These are phyloP conservation scores for Bryconaethiops microstoma DNA, from an alignment of 2,797 vertebrate species.

Conservation along the genomic window DNA sequence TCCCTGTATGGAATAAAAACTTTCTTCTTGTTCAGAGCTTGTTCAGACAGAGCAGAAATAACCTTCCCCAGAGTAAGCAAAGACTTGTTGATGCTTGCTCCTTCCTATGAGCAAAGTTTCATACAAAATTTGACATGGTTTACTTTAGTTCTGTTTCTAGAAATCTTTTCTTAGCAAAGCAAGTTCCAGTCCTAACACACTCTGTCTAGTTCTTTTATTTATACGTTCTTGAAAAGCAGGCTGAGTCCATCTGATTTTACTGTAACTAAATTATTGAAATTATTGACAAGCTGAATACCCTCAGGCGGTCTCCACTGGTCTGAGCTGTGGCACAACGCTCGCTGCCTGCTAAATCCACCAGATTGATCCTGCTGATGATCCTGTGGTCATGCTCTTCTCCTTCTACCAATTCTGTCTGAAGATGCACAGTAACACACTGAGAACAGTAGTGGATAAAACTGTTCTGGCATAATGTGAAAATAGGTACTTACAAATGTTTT, in stretches of 20 bases:
- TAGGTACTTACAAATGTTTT: not conserved
- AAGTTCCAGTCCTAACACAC: not conserved
- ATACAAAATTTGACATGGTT: too few relatives aligned
- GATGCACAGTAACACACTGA: not conserved
- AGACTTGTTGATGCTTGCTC: constrained; percentile 96
- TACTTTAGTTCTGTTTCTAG: not conserved
- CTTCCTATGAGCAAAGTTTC: constrained; percentile 81
- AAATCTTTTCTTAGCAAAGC: not conserved
- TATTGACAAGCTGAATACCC: constrained; percentile 73
- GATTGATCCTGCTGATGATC: constrained; percentile 90
- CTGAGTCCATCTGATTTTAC: not conserved
- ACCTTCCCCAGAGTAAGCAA: constrained; percentile 94
- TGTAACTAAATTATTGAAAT: not conserved
- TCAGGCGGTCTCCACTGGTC: constrained; percentile 87
- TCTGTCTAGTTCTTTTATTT: not conserved
- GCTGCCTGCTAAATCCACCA: constrained; percentile 94
- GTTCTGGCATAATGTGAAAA: not conserved
- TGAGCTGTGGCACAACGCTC: constrained; percentile 86
- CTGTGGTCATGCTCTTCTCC: constrained; percentile 89
- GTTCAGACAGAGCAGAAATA: constrained; percentile 92
- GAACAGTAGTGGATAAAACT: not conserved
- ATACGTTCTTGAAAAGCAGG: not conserved
- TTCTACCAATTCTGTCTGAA: constrained; percentile 87
- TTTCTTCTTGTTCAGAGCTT: constrained; percentile 80
- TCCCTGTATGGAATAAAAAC: constrained; percentile 94